These are phyloP conservation scores for Polypedilum vanderplanki DNA, from an alignment of 1,140 invertebrate species.

Conservation along the genomic window DNA sequence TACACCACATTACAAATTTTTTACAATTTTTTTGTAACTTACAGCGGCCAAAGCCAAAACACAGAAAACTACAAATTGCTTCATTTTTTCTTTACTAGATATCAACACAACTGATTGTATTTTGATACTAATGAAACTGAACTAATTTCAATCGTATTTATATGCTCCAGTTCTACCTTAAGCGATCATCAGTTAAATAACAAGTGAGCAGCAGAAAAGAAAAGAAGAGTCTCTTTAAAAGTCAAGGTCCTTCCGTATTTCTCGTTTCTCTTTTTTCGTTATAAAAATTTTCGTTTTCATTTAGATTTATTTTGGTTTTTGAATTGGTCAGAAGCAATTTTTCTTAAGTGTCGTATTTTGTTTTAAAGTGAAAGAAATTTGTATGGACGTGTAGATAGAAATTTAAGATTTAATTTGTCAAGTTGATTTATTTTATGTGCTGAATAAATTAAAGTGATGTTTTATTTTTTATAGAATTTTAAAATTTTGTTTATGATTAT, in stretches of 20 bases:
- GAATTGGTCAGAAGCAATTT: too few species aligned
- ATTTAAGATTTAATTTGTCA: too few species aligned
- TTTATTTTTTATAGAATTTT: too few species aligned
- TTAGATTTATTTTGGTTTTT: too few species aligned
- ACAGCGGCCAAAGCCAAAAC: not conserved
- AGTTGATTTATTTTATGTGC: too few species aligned
- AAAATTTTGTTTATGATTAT: too few species aligned
- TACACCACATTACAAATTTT: too few species aligned
- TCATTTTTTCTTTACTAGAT: not conserved
- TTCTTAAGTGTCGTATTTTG: too few species aligned
- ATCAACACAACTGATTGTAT: not conserved
- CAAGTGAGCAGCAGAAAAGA: not conserved
- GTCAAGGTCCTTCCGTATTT: conserved; percentile 16
- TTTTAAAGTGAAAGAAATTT: too few species aligned
- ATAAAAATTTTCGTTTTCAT: too few species aligned
- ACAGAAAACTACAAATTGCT: not conserved
- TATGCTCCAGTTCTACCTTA: conserved; percentile 9
- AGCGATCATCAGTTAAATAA: not conserved
- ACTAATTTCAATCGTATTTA: conserved; percentile 2
- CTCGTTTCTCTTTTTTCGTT: not conserved
- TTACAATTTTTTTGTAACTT: not conserved
- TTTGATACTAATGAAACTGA: not conserved
- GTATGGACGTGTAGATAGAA: too few species aligned
- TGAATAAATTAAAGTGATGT: too few species aligned
- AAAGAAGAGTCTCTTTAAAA: not conserved